Evolutionary conservation across 2,888 invertebrate species (phyloP).

Genomic region (Stegana nigrithorax): DNA sequence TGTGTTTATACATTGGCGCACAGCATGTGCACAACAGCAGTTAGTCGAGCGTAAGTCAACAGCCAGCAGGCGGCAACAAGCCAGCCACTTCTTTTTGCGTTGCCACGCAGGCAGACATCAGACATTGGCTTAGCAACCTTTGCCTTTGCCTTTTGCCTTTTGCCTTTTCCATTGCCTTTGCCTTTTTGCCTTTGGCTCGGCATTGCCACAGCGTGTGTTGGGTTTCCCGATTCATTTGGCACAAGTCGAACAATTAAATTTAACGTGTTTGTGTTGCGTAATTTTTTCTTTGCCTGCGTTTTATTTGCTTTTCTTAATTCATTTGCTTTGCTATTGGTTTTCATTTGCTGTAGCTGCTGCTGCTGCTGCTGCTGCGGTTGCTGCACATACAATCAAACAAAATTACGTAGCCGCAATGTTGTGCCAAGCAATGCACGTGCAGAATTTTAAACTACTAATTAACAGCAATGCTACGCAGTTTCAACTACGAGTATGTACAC

Average conservation of each 20-base stretch:
- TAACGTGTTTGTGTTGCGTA: constrained; percentile 55
- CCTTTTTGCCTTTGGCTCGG: constrained; percentile 35
- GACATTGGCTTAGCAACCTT: no score
- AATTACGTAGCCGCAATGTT: constrained; percentile 32
- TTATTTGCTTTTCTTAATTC: not conserved
- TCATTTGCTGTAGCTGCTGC: not conserved
- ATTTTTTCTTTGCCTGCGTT: constrained; percentile 29
- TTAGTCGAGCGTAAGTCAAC: constrained; percentile 9
- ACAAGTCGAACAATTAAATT: constrained; percentile 57
- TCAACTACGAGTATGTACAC: not conserved
- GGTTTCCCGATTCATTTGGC: no score
- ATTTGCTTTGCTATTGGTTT: not conserved
- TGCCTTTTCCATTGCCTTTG: constrained; percentile 11
- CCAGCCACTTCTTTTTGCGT: not conserved
- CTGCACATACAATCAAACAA: constrained; percentile 49
- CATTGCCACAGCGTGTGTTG: constrained; percentile 15
- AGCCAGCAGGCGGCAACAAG: not conserved
- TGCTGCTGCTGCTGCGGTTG: not conserved
- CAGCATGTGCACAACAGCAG: constrained; percentile 43
- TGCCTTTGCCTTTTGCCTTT: no score
- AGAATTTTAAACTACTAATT: constrained; percentile 57
- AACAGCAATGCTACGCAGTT: constrained; percentile 11
- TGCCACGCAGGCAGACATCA: not conserved
- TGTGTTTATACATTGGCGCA: constrained; percentile 57
- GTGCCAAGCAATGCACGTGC: constrained; percentile 48